Conservation (phyloP, 2,113 vertebrate genomes). For the Diglossa brunneiventris region DNA sequence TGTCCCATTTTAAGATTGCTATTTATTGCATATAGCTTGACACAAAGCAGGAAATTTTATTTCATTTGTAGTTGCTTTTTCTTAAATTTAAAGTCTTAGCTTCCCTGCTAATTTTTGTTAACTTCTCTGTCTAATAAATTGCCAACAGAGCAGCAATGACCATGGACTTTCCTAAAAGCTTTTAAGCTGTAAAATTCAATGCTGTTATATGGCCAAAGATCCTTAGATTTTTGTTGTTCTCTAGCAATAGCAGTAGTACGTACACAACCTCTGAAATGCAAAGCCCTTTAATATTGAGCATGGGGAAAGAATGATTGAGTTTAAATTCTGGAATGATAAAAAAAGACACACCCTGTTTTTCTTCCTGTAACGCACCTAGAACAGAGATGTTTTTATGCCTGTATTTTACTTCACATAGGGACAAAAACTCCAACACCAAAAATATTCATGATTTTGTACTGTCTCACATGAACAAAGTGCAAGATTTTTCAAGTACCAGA, state of each 20-base stretch:
- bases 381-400: neutral
- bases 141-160: neutral
- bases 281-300: neutral
- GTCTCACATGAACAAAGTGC: neutral
- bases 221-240: neutral
- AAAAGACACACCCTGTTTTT: accelerated
- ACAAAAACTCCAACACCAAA: neutral
- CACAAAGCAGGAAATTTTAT: neutral
- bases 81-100: neutral
- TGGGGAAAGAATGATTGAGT: neutral
- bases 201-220: neutral
- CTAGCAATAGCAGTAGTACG: neutral
- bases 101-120: neutral
- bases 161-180: neutral
- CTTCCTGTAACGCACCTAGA: neutral
- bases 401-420: neutral
- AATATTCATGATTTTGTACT: neutral
- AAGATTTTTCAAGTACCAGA: neutral
- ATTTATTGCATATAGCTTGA: neutral
- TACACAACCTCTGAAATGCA: neutral
- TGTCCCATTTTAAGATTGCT: neutral
- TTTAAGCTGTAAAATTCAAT: neutral
- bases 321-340: neutral
- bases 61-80: neutral
- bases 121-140: neutral